phyloP scores from a whole-genome alignment of 1,140 invertebrate genomes.

The Neodiprion pinetum region DNA sequence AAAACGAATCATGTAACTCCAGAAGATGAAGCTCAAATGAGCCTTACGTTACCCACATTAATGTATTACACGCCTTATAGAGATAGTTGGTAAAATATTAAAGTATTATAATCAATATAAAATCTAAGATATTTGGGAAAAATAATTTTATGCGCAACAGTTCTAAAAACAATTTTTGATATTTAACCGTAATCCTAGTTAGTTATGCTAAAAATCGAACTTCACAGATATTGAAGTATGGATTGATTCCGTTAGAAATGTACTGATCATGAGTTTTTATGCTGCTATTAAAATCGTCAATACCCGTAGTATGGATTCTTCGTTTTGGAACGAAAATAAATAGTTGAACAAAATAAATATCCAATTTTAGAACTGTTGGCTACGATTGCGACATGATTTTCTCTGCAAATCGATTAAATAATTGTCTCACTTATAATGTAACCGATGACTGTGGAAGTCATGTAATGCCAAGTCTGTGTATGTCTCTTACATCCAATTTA shows the following conservation, averaged over 20 bases:
- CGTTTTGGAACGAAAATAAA: background rate
- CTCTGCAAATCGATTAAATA: background rate
- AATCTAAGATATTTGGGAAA: constrained; percentile 38
- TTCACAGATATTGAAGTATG: background rate
- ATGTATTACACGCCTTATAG: constrained; percentile 48
- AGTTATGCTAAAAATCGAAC: background rate
- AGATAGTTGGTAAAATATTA: constrained; percentile 49
- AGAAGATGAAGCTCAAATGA: background rate
- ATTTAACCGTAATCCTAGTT: background rate
- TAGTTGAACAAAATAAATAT: no score
- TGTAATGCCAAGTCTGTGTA: background rate
- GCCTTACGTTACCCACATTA: constrained; percentile 43
- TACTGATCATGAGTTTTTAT: background rate
- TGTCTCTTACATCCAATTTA: background rate
- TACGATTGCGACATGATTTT: background rate
- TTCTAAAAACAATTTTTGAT: background rate
- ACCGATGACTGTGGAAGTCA: background rate
- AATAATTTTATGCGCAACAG: constrained; percentile 12
- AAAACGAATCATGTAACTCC: background rate
- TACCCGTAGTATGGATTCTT: background rate
- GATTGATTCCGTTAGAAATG: background rate
- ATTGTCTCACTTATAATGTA: background rate
- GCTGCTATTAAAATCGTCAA: background rate
- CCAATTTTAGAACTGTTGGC: background rate
- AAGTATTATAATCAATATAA: constrained; percentile 39